Evolutionary conservation across 2,888 invertebrate species (phyloP).

Genomic region (Watsonalla cultraria): DNA sequence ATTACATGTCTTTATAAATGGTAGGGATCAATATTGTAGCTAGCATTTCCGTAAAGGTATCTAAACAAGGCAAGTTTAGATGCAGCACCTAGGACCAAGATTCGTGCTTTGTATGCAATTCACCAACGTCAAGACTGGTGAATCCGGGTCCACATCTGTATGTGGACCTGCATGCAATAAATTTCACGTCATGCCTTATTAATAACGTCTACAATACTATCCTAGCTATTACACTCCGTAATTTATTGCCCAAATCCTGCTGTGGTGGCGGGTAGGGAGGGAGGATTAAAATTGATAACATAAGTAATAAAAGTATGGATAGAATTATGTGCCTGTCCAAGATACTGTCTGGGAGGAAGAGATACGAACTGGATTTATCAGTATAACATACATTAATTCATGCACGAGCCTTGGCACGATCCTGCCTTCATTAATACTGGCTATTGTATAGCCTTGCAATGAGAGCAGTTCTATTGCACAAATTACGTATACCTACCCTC

Average conservation of each 20-base stretch:
- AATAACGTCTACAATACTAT: constrained; percentile 49
- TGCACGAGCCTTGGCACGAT: no score
- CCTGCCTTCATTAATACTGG: no score
- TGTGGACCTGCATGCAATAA: constrained; percentile 41
- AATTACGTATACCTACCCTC: no score
- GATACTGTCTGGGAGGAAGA: background rate
- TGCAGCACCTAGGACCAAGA: constrained; percentile 4
- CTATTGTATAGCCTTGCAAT: no score
- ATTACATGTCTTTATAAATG: no score
- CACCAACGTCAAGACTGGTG: constrained; percentile 37
- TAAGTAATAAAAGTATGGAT: background rate
- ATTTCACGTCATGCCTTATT: constrained; percentile 54
- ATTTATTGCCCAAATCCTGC: constrained; percentile 40
- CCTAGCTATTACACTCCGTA: constrained; percentile 35
- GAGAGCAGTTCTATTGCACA: no score
- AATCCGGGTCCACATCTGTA: constrained; percentile 23
- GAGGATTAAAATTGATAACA: background rate
- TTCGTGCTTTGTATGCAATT: constrained; percentile 39
- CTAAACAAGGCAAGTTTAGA: background rate
- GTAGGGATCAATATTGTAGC: no score
- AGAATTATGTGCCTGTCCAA: background rate
- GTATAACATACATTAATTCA: no score
- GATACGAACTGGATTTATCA: no score
- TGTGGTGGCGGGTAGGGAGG: constrained; percentile 3
- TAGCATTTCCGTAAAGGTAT: background rate